Evolutionary conservation across 2,113 vertebrate species (phyloP).

Genomic region (Coreoperca whiteheadi): DNA sequence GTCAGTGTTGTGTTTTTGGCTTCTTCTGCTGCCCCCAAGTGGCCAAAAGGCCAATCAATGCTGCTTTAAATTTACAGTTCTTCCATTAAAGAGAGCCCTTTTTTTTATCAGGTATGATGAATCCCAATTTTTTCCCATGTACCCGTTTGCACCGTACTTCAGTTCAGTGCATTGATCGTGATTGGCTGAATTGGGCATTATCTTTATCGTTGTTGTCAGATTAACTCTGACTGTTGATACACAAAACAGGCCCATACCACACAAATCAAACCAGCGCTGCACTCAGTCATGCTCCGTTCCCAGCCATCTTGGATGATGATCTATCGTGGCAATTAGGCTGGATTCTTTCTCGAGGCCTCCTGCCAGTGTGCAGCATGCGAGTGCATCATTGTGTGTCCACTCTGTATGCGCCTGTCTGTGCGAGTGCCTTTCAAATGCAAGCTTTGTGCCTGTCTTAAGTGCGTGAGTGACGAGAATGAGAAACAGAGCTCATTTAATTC

Average conservation of each 20-base stretch:
- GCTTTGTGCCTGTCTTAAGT: neutral
- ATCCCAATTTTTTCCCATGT: neutral
- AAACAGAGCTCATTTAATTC: slow-evolving; percentile 56
- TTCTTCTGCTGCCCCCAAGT: slow-evolving; percentile 5
- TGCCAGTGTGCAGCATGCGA: neutral
- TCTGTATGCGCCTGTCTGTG: slow-evolving; percentile 1
- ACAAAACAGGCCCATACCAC: slow-evolving; percentile 44
- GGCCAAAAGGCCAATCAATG: neutral
- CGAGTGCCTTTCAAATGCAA: neutral
- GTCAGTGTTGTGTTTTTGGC: no score
- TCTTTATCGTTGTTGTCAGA: slow-evolving; percentile 56
- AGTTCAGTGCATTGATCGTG: neutral
- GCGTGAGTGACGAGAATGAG: slow-evolving; percentile 41
- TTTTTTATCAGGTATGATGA: neutral
- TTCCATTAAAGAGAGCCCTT: neutral
- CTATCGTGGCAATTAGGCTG: slow-evolving; percentile 41
- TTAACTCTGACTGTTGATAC: slow-evolving; percentile 54
- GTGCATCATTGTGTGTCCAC: neutral
- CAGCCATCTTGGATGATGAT: slow-evolving; percentile 61
- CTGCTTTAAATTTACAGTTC: neutral
- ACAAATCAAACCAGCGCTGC: slow-evolving; percentile 56
- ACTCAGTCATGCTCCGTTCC: slow-evolving; percentile 45
- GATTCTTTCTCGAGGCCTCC: slow-evolving; percentile 32
- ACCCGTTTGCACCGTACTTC: neutral
- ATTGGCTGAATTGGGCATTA: slow-evolving; percentile 9